Percentiles rank a stretch among this genome's conserved stretches.
Conservation (phyloP, 2,113 vertebrate species). For the Spea bombifrons region DNA sequence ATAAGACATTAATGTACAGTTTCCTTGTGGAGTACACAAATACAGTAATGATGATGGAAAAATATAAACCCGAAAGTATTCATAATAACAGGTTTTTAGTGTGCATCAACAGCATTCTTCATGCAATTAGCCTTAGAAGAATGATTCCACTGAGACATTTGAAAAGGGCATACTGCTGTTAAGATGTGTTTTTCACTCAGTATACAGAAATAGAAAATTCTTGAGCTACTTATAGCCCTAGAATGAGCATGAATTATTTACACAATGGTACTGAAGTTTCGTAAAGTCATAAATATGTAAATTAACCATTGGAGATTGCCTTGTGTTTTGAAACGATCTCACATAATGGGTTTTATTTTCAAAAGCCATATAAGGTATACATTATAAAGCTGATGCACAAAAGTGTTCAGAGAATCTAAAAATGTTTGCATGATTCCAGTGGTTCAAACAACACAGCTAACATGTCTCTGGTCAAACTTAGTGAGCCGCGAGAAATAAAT, state of each 20-base stretch:
- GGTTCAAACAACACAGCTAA: too few species aligned
- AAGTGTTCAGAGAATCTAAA: too few species aligned
- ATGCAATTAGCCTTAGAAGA: conserved; percentile 13
- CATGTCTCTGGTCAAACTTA: too few species aligned
- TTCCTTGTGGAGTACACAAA: neutral
- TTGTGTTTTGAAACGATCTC: neutral
- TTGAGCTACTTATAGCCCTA: conserved; percentile 6
- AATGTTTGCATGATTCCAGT: too few species aligned
- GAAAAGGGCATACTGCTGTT: conserved; percentile 29
- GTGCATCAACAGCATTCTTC: conserved; percentile 8
- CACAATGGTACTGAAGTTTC: conserved; percentile 21
- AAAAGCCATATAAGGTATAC: neutral
- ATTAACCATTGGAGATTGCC: neutral
- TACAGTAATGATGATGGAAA: neutral
- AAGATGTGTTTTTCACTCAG: conserved; percentile 22
- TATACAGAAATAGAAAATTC: conserved; percentile 23
- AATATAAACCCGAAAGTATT: neutral
- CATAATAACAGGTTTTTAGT: conserved; percentile 7
- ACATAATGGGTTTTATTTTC: conserved; percentile 1
- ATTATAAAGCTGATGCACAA: too few species aligned
- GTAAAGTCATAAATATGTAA: conserved; percentile 29
- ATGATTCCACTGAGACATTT: conserved; percentile 21
- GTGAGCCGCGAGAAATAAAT: too few species aligned
- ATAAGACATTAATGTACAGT: neutral
- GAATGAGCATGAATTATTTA: conserved; percentile 31